A percentile compares a stretch with the other conserved stretches of the same genome.
Evolutionary conservation across 2,797 vertebrate genomes (phyloP).

Genomic region (Trachurus trachurus): DNA sequence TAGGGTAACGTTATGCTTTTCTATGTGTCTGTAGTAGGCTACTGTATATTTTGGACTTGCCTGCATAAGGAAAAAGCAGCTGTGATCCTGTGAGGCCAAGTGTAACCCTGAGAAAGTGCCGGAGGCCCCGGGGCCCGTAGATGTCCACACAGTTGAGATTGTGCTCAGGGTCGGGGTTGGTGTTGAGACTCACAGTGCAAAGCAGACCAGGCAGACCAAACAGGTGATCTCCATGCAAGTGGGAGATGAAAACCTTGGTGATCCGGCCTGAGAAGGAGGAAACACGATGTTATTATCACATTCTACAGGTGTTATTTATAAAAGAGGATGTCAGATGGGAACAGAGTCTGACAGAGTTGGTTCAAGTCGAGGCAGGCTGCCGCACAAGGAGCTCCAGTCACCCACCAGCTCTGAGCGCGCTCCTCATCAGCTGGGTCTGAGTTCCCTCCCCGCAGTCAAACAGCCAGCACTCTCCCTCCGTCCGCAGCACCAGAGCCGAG

Average conservation of each 20-base stretch:
- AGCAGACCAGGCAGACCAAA: conserved; percentile 95
- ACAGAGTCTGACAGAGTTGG: too few relatives aligned
- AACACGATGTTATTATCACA: background rate
- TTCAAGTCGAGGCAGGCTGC: background rate
- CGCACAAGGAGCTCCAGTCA: background rate
- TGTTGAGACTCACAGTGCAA: conserved; percentile 93
- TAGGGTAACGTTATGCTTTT: too few relatives aligned
- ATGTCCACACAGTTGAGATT: conserved; percentile 85
- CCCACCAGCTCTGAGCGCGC: conserved; percentile 90
- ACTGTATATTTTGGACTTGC: conserved; percentile 45
- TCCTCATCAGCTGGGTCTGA: conserved; percentile 95
- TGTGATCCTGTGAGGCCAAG: conserved; percentile 91
- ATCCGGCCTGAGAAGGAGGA: conserved; percentile 87
- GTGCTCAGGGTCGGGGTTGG: conserved; percentile 65
- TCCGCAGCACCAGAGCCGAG: conserved; percentile 90
- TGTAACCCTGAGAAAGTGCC: conserved; percentile 86
- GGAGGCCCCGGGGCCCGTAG: conserved; percentile 90
- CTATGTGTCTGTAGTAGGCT: too few relatives aligned
- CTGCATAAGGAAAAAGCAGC: conserved; percentile 88
- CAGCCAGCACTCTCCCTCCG: conserved; percentile 93
- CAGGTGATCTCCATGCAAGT: conserved; percentile 95
- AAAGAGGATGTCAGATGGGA: too few relatives aligned
- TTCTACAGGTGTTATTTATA: background rate
- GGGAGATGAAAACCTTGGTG: conserved; percentile 95
- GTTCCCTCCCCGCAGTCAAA: conserved; percentile 98